Evolutionary conservation across 2,888 invertebrate species (phyloP).

Genomic region (Plutella xylostella): DNA sequence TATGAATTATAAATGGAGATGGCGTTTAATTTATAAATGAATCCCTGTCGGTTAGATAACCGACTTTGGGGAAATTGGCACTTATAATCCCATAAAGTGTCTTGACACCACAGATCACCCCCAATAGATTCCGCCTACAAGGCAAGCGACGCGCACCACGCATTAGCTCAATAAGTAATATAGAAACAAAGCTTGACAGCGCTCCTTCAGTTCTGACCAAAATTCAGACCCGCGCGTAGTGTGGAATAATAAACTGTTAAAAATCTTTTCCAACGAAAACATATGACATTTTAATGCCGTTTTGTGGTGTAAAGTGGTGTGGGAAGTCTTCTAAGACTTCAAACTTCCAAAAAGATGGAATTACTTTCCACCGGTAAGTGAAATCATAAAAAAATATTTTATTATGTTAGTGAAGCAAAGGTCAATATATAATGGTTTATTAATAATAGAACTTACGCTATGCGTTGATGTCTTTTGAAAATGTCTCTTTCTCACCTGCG

Average conservation of each 20-base stretch:
- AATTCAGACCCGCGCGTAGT: background rate
- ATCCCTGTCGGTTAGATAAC: too few species aligned
- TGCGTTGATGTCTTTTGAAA: background rate
- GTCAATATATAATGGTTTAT: background rate
- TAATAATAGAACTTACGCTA: background rate
- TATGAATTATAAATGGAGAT: too few species aligned
- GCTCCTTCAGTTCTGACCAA: background rate
- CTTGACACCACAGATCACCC: background rate
- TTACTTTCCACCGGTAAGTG: background rate
- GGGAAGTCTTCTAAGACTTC: constrained; percentile 1
- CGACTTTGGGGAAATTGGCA: too few species aligned
- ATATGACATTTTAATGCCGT: background rate
- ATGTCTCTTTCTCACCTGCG: background rate
- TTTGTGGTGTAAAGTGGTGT: constrained; percentile 1
- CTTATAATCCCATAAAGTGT: too few species aligned
- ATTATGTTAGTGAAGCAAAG: background rate
- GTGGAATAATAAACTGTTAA: background rate
- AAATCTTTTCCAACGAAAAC: background rate
- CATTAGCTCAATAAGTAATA: background rate
- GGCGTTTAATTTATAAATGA: too few species aligned
- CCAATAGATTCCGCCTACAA: background rate
- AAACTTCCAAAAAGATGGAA: constrained; percentile 1
- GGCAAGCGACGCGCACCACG: background rate
- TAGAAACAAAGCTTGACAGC: background rate
- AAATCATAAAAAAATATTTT: background rate